Evolutionary conservation across 2,797 vertebrate species (phyloP).

Genomic region (Rhinogobio ventralis): DNA sequence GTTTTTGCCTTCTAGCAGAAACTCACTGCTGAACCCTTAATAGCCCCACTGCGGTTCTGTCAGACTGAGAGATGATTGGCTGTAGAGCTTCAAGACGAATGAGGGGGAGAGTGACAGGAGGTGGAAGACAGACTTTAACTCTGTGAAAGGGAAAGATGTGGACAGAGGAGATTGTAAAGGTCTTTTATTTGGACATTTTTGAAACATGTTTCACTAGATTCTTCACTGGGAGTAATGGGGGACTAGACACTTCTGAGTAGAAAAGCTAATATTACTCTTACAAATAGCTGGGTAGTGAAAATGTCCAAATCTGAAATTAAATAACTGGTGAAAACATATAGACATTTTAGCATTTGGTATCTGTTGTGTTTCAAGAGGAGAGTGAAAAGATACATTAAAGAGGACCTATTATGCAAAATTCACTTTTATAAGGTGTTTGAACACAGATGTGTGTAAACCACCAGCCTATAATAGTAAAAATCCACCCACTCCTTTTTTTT

Average conservation of each 20-base stretch:
- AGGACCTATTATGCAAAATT: too few species aligned
- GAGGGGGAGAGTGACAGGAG: constrained; percentile 7
- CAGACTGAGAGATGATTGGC: constrained; percentile 46
- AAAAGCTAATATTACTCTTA: constrained; percentile 44
- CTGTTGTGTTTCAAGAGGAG: neutral
- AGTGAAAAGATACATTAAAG: neutral
- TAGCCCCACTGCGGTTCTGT: constrained; percentile 36
- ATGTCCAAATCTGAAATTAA: constrained; percentile 52
- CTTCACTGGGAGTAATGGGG: constrained; percentile 3
- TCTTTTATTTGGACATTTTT: constrained; percentile 37
- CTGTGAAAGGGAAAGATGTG: constrained; percentile 6
- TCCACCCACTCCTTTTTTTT: too few species aligned
- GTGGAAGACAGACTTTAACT: constrained; percentile 22
- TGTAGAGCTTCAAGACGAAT: neutral
- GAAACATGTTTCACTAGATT: constrained; percentile 42
- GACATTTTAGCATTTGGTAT: constrained; percentile 1
- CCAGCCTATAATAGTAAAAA: too few species aligned
- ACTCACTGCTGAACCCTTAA: constrained; percentile 2
- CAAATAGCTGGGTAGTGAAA: constrained; percentile 41
- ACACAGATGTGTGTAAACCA: too few species aligned
- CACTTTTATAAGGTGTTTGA: too few species aligned
- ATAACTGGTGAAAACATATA: constrained; percentile 48
- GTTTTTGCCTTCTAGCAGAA: constrained; percentile 34
- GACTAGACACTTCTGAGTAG: constrained; percentile 18
- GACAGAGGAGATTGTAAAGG: constrained; percentile 37